phyloP scores from a whole-genome alignment of 2,113 vertebrate genomes.

The Cyanocitta stelleri region DNA sequence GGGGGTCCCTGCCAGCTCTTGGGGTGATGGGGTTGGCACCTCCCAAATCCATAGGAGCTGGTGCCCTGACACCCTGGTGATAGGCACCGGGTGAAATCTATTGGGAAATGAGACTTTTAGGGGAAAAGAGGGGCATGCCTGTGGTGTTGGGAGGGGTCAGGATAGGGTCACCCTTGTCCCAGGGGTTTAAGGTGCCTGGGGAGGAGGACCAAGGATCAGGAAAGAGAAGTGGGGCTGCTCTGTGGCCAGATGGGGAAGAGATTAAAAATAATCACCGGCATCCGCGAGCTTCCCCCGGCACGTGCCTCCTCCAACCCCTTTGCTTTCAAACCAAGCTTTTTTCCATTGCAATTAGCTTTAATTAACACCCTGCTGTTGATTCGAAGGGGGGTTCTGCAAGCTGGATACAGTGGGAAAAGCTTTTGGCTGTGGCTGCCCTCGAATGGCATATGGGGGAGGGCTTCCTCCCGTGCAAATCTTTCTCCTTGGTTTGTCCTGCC shows the following conservation, averaged over 20 bases:
- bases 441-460: neutral
- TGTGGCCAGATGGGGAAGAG: neutral
- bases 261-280: neutral
- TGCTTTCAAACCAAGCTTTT: neutral
- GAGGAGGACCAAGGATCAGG: neutral
- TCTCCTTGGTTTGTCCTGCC: neutral
- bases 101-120: rapidly evolving
- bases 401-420: neutral
- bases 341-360: neutral
- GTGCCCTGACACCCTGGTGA: neutral
- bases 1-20: neutral
- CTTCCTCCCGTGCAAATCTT: neutral
- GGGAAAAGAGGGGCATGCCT: rapidly evolving
- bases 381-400: neutral
- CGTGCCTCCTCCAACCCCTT: neutral
- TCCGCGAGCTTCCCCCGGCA: rapidly evolving
- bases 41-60: neutral
- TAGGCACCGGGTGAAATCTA: neutral
- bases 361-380: neutral
- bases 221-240: neutral
- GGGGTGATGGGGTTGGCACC: neutral
- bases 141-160: neutral
- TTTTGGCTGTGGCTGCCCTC: neutral
- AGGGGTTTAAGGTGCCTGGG: neutral
- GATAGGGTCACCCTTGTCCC: neutral